Conservation (phyloP, 2,888 invertebrate species). For the Drosophila lacicola region DNA sequence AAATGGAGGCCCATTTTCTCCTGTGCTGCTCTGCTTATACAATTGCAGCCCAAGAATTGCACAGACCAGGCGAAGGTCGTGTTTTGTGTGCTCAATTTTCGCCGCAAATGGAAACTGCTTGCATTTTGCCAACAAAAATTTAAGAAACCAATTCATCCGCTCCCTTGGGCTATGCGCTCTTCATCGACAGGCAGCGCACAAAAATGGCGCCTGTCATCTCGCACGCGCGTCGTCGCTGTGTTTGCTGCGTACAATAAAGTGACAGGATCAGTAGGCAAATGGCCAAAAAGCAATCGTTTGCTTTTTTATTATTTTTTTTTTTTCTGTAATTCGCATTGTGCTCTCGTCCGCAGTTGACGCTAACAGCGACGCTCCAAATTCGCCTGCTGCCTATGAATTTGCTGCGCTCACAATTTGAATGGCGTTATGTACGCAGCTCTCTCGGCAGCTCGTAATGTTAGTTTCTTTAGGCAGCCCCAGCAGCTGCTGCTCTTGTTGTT, state of each 20-base stretch:
- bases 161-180: constrained; percentile 10
- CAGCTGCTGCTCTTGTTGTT: constrained; percentile 29
- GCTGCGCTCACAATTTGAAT: constrained; percentile 46
- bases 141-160: constrained; percentile 17
- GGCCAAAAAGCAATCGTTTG: constrained; percentile 5
- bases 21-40: constrained; percentile 28
- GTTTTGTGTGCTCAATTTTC: constrained; percentile 12
- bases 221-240: constrained; percentile 43
- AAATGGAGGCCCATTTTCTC: constrained; percentile 53
- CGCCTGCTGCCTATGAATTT: constrained; percentile 26
- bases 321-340: constrained; percentile 37
- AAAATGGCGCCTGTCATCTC: constrained; percentile 70
- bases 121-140: constrained; percentile 23
- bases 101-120: constrained; percentile 18
- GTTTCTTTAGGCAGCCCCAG: constrained; percentile 39
- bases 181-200: constrained; percentile 33
- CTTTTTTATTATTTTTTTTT: background rate
- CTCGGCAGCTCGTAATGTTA: constrained; percentile 21
- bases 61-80: constrained; percentile 39
- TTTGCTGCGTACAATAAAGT: constrained; percentile 18
- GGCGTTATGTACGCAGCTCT: constrained; percentile 24
- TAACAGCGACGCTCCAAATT: constrained; percentile 31
- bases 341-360: constrained; percentile 6
- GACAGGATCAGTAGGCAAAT: constrained; percentile 46
- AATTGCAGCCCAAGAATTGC: constrained; percentile 31